Evolutionary conservation across 2,797 vertebrate genomes (phyloP).

Genomic region (Acestrorhynchus altus): DNA sequence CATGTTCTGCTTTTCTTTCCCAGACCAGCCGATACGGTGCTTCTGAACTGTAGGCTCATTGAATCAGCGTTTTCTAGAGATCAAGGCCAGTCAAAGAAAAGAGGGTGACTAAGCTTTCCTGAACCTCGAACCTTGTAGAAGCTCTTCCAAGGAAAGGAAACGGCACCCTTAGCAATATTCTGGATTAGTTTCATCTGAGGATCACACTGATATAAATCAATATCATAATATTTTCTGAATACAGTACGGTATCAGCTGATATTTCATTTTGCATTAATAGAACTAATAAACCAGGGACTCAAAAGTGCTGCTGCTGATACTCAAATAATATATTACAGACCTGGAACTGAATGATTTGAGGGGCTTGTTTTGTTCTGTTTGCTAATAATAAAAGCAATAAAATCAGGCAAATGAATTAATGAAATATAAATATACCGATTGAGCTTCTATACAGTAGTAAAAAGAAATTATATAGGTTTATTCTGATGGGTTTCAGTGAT

Average conservation of each 20-base stretch:
- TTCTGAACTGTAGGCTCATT: not conserved
- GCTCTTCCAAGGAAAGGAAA: conserved; percentile 1
- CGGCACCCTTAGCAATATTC: not conserved
- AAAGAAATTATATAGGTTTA: too few relatives aligned
- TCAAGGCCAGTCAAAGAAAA: conserved; percentile 36
- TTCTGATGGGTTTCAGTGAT: too few relatives aligned
- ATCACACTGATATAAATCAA: not conserved
- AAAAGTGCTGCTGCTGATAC: too few relatives aligned
- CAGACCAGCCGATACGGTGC: not conserved
- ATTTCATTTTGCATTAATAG: not conserved
- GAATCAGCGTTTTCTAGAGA: conserved; percentile 34
- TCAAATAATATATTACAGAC: too few relatives aligned
- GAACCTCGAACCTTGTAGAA: not conserved
- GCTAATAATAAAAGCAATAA: too few relatives aligned
- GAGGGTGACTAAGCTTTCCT: conserved; percentile 17
- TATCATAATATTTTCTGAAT: not conserved
- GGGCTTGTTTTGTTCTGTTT: too few relatives aligned
- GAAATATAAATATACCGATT: too few relatives aligned
- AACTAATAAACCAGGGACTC: not conserved
- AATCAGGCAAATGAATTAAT: too few relatives aligned
- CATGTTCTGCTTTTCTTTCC: not conserved
- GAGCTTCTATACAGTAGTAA: too few relatives aligned
- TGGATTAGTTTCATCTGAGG: conserved; percentile 8
- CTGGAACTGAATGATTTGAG: too few relatives aligned
- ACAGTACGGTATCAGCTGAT: not conserved